These are phyloP conservation scores for Stercorarius parasiticus DNA, from an alignment of 2,113 vertebrate genomes.

Conservation along the genomic window DNA sequence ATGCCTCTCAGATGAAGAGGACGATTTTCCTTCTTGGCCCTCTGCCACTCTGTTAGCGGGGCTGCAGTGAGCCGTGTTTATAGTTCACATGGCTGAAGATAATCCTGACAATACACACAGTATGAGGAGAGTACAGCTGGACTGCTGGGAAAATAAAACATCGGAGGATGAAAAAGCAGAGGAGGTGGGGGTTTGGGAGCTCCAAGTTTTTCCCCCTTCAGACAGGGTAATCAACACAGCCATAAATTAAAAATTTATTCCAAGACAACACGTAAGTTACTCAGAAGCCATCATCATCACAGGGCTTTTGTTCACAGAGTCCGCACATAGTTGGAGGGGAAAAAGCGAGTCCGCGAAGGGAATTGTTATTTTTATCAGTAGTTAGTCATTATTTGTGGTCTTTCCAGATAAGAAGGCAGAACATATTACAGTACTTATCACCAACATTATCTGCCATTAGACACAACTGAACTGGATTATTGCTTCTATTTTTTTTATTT, in stretches of 20 bases:
- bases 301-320: background rate
- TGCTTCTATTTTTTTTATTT: conserved; percentile 1
- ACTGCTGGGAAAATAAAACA: conserved; percentile 60
- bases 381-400: conserved; percentile 26
- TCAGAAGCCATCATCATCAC: conserved; percentile 15
- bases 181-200: background rate
- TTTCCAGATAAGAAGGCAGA: conserved; percentile 46
- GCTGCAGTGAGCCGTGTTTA: conserved; percentile 44
- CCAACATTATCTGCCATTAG: conserved; percentile 29
- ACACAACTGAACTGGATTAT: conserved; percentile 12
- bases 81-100: conserved; percentile 23
- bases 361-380: background rate
- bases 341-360: background rate
- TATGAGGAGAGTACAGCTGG: conserved; percentile 22
- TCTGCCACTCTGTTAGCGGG: conserved; percentile 11
- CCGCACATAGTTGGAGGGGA: background rate
- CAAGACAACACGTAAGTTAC: conserved; percentile 12
- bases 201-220: background rate
- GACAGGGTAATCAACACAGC: conserved; percentile 33
- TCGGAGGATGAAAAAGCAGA: conserved; percentile 33
- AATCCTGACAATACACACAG: conserved; percentile 47
- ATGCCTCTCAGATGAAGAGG: background rate
- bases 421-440: conserved; percentile 18
- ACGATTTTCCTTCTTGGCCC: background rate
- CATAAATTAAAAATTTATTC: conserved; percentile 54